A percentile compares a stretch with the other conserved stretches of the same genome.
Conservation (phyloP, 2,797 vertebrate genomes). For the Bradypodion ventrale region DNA sequence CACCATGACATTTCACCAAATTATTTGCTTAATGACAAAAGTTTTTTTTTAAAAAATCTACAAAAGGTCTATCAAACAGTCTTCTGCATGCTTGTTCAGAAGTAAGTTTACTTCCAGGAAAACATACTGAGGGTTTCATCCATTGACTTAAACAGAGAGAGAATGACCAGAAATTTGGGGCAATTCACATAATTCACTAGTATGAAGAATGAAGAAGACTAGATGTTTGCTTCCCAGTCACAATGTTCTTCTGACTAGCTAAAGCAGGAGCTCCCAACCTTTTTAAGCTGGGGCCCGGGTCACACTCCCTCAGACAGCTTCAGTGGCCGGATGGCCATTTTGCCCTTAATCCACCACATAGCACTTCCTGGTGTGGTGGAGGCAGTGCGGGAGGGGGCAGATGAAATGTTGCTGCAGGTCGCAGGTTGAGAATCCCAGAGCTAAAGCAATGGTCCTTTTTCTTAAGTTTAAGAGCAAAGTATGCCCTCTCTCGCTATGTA, state of each 20-base stretch:
- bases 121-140: neutral
- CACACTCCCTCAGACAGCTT: too few species aligned
- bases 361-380: too few species aligned
- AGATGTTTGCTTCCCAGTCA: conserved; percentile 3
- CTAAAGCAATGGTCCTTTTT: conserved; percentile 2
- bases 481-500: neutral
- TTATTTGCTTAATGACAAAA: conserved; percentile 38
- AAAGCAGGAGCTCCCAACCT: too few species aligned
- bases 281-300: too few species aligned
- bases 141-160: conserved; percentile 18
- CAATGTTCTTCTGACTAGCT: conserved; percentile 32
- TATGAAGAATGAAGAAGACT: conserved; percentile 24
- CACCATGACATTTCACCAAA: conserved; percentile 11
- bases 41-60: neutral
- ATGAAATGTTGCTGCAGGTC: too few species aligned
- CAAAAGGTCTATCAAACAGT: conserved; percentile 18
- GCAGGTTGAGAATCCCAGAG: too few species aligned
- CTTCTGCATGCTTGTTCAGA: neutral
- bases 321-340: too few species aligned
- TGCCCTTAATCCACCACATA: too few species aligned
- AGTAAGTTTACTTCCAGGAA: neutral
- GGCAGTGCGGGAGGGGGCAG: too few species aligned
- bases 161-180: conserved; percentile 33
- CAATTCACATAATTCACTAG: conserved; percentile 24
- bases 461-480: conserved; percentile 6